These are phyloP conservation scores for Phalacrocorax pelagicus DNA, from an alignment of 2,113 vertebrate species.

Conservation along the genomic window DNA sequence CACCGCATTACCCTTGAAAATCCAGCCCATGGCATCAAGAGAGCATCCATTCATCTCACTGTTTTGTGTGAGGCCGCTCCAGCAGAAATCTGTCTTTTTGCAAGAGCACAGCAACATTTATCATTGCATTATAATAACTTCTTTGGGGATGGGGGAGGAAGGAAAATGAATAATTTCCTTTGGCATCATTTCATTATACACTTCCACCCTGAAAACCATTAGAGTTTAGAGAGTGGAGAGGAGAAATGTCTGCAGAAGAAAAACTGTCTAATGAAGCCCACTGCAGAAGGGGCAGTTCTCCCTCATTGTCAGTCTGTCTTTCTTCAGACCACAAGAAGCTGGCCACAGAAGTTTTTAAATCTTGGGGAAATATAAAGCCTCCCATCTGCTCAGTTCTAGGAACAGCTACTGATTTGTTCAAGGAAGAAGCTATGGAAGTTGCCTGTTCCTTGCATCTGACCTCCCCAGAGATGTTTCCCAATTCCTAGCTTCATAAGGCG, in stretches of 20 bases:
- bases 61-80: neutral
- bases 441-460: neutral
- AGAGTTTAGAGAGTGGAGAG: neutral
- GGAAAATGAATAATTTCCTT: neutral
- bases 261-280: neutral
- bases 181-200: neutral
- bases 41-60: neutral
- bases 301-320: neutral
- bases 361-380: neutral
- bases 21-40: neutral
- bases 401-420: neutral
- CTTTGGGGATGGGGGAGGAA: neutral
- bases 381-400: neutral
- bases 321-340: neutral
- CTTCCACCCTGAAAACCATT: neutral
- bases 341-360: neutral
- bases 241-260: neutral
- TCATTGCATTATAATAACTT: neutral
- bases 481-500: neutral
- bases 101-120: neutral
- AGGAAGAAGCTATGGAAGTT: neutral
- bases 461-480: neutral
- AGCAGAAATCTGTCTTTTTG: neutral
- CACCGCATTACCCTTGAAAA: accelerated
- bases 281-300: neutral